Evolutionary conservation across 2,888 invertebrate genomes (phyloP), one percentile per base, ranked within the genome.

Genomic region (Drosophila tripunctata): DNA sequence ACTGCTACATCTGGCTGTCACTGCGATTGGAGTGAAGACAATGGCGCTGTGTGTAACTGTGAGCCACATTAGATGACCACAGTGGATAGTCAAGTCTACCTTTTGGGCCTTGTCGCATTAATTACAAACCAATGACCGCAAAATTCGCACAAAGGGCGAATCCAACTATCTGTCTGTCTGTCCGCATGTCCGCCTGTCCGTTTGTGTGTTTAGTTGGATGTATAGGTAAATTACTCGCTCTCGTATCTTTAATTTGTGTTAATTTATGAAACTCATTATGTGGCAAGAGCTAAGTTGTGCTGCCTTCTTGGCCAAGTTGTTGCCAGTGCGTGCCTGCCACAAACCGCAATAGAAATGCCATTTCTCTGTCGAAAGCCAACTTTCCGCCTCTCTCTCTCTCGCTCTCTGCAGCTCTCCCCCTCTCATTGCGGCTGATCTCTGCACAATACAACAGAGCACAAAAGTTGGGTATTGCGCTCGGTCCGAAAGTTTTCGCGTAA

Each of bases 181-280:
- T 19, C 19, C 19, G 24, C 31, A 27, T 35, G 31, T 24, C 30
- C 8, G 8, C n/a, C 8, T 7, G 15, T 8, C 15, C 10, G 40
- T 19, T 41, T 4, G 40, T 24, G 27, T 40, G 48, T 27, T 56
- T 47, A 44, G 38, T 55, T 21, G 35, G 14, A 17, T 21, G 15
- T 41, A 45, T 60, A 78, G 78, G 75, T 64, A 74, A 73, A 80
- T 80, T 73, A 87, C 73, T 73, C 63, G 65, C 55, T 63, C 71
- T 63, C 71, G 73, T 74, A 71, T 87, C 87, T 88, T 87, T 87
- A 84, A 88, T 84, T 87, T 78, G 78, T 60, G 88, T 73, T 87
- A 87, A 87, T 88, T 84, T 88, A 87, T 84, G 87, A 75, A 84
- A 84, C 76, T 87, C 87, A 87, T 81, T 88, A 87, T 69, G 87